phyloP scores from a whole-genome alignment of 2,888 invertebrate species.

The Scaptomyza flava region DNA sequence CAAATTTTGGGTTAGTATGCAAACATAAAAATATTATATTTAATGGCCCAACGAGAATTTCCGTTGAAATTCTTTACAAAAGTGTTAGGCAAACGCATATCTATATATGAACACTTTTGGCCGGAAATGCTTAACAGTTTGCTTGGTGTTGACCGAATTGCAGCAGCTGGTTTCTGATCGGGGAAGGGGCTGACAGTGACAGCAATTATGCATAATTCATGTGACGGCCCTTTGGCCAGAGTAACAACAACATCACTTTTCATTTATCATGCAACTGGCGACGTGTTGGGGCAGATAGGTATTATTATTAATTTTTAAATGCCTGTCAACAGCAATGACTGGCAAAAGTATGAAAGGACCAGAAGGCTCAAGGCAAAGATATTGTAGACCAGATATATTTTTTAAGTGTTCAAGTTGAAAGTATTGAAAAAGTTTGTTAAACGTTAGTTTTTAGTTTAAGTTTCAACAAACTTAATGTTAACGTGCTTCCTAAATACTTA shows the following conservation, averaged over 20 bases:
- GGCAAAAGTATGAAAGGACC: not conserved
- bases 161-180: constrained; percentile 14
- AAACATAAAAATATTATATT: constrained; percentile 1
- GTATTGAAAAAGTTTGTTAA: too few species aligned
- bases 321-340: constrained; percentile 35
- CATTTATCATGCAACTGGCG: constrained; percentile 61
- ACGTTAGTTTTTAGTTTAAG: too few species aligned
- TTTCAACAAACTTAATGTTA: too few species aligned
- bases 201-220: constrained; percentile 75
- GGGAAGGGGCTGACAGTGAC: constrained; percentile 47
- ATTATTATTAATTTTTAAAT: constrained; percentile 49
- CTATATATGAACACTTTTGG: constrained; percentile 3
- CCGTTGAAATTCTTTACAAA: constrained; percentile 45
- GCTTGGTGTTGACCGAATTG: constrained; percentile 21
- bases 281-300: constrained; percentile 37
- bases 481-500: not conserved
- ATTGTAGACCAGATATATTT: not conserved
- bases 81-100: constrained; percentile 40
- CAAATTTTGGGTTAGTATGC: constrained; percentile 52
- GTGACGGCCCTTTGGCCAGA: constrained; percentile 43
- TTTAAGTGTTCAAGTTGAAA: not conserved
- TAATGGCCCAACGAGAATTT: constrained; percentile 8
- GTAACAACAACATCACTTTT: constrained; percentile 13
- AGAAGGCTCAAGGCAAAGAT: not conserved
- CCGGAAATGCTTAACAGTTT: constrained; percentile 35